Base-by-base conservation (phyloP, 2,797 vertebrate species). In the Setipinna tenuifilis region DNA sequence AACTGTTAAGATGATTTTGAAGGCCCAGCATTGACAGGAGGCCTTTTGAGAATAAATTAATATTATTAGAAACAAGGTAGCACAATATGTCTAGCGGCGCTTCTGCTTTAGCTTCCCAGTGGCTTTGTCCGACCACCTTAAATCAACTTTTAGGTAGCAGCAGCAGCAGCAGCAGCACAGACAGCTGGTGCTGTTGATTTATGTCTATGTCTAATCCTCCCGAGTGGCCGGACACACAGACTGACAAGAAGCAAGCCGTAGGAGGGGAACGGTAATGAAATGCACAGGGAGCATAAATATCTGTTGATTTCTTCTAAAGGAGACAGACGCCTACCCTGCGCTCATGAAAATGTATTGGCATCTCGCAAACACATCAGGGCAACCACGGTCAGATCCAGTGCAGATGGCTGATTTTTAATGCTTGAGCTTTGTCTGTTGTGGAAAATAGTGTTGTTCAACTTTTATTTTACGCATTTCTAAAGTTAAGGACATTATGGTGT, bases 321-420 rank as follows among this genome's bases (percentile, higher is more conserved):
- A 71, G 25, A 71, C 65, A 71, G 65, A 71, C 65, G 65, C 65
- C 65, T 11, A 28, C 65, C 65, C 65, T 71, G 11, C 65, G 23
- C 65, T 71, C 65, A 31, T 71, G 11, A 16, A 65, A 65, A 65
- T 65, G 65, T 6, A 71, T 71, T 35, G 28, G 65, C 68, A 75
- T 75, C 31, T 35, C 65, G 2, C 23, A 14, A 2, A 14, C 23
- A 75, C 14, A 75, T 31, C 31, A 75, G 68, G 31, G 68, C 68
- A 19, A 75, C 68, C 3, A 6, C 0, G 31, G 31, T 75, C 68
- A 41, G 31, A 41, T 75, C 68, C 68, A 41, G 14, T 41, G 14
- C 68, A 35, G 31, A 41, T 6, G 17, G 65, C 68, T 75, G 68
- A 48, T 48, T 48, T 4, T 48, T 48, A 48, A 48, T 48, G 46